phyloP scores from a whole-genome alignment of 2,888 invertebrate species.

The Drosophila bunnanda region DNA sequence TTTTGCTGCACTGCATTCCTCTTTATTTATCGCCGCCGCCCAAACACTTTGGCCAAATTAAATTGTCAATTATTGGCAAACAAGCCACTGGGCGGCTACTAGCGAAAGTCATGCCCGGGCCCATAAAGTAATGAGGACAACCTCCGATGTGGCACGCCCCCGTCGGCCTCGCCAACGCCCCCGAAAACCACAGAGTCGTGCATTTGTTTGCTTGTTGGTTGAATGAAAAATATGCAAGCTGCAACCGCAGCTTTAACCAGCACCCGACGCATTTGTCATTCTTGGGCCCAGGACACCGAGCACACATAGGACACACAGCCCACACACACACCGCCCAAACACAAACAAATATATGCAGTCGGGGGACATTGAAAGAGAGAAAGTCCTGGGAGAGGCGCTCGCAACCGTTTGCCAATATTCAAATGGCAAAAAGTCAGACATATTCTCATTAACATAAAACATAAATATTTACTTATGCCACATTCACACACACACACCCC shows the following conservation, averaged over 20 bases:
- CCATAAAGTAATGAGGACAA: slow-evolving; percentile 44
- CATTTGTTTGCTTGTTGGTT: slow-evolving; percentile 43
- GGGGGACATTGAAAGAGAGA: slow-evolving; percentile 18
- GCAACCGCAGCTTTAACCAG: slow-evolving; percentile 75
- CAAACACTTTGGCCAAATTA: slow-evolving; percentile 79
- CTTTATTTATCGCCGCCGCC: slow-evolving; percentile 36
- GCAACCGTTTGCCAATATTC: slow-evolving; percentile 76
- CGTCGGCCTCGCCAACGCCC: background rate
- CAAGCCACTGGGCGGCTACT: slow-evolving; percentile 57
- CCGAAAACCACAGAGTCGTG: slow-evolving; percentile 41
- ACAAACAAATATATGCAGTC: slow-evolving; percentile 26
- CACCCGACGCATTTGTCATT: slow-evolving; percentile 72
- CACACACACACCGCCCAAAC: slow-evolving; percentile 23
- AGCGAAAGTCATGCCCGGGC: slow-evolving; percentile 56
- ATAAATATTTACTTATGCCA: slow-evolving; percentile 82
- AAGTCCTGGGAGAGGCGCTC: slow-evolving; percentile 42
- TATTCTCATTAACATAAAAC: slow-evolving; percentile 83
- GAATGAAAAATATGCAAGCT: slow-evolving; percentile 54
- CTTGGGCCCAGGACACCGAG: slow-evolving; percentile 50
- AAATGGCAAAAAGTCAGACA: slow-evolving; percentile 83
- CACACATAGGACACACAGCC: slow-evolving; percentile 13
- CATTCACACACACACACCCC: slow-evolving; percentile 47
- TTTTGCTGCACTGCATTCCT: slow-evolving; percentile 6
- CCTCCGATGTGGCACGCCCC: slow-evolving; percentile 22
- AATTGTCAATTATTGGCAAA: slow-evolving; percentile 83